phyloP scores from a whole-genome alignment of 1,140 invertebrate genomes.

The Drosophila serrata region DNA sequence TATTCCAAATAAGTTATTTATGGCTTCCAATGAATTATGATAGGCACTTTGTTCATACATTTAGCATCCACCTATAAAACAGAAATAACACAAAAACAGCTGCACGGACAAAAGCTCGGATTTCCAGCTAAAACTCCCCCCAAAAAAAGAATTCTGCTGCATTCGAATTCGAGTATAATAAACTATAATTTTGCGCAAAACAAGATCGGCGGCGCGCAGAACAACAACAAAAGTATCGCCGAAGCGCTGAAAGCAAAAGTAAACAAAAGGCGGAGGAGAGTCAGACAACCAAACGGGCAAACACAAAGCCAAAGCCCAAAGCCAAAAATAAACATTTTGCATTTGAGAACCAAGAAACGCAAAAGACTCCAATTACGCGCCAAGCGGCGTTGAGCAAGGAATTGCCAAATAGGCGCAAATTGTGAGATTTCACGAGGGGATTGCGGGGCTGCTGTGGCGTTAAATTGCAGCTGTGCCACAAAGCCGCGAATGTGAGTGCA shows the following conservation, averaged over 20 bases:
- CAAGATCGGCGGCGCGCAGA: conserved; percentile 21
- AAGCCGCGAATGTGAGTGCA: conserved; percentile 6
- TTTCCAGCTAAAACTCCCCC: conserved; percentile 58
- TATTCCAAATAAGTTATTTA: conserved; percentile 16
- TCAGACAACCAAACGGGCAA: conserved; percentile 41
- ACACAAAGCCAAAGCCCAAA: conserved; percentile 46
- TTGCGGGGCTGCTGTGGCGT: conserved; percentile 17
- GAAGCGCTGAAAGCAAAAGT: conserved; percentile 63
- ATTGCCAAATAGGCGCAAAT: conserved; percentile 64
- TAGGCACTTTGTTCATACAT: conserved; percentile 15
- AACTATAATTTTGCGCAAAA: conserved; percentile 66
- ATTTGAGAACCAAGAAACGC: conserved; percentile 40
- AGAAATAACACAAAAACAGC: conserved; percentile 40
- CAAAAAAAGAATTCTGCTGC: background rate
- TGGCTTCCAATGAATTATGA: conserved; percentile 40
- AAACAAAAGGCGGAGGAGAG: conserved; percentile 41
- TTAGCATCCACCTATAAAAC: conserved; percentile 28
- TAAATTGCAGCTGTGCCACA: conserved; percentile 40
- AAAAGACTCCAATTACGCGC: conserved; percentile 70
- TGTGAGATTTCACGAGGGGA: conserved; percentile 1
- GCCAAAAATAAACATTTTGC: conserved; percentile 76
- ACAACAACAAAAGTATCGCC: conserved; percentile 28
- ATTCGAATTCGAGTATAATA: conserved; percentile 42
- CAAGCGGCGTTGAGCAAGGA: conserved; percentile 29
- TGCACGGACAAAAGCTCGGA: conserved; percentile 61